Percentiles rank a stretch among this genome's conserved stretches.
These are phyloP conservation scores for Gortyna flavago DNA, from an alignment of 2,888 invertebrate genomes.

Conservation along the genomic window DNA sequence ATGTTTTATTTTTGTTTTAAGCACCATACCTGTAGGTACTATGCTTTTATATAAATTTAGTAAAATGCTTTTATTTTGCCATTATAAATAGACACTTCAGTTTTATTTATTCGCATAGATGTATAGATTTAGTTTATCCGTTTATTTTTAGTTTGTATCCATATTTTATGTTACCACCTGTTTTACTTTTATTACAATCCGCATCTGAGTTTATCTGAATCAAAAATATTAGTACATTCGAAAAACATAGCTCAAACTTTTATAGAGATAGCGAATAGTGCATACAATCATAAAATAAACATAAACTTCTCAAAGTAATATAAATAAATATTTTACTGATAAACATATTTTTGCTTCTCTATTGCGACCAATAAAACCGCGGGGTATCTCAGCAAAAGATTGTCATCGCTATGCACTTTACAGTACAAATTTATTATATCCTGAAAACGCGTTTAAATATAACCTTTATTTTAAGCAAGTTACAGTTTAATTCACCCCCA, in stretches of 20 bases:
- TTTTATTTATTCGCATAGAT: not conserved
- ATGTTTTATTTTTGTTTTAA: too few species aligned
- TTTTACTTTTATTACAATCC: conserved; percentile 11
- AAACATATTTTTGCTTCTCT: conserved; percentile 69
- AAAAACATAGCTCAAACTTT: conserved; percentile 21
- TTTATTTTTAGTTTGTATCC: not conserved
- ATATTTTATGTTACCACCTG: not conserved
- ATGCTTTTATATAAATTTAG: too few species aligned
- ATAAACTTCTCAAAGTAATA: conserved; percentile 41
- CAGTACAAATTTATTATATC: conserved; percentile 69
- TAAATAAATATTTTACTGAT: conserved; percentile 67
- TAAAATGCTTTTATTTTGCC: too few species aligned
- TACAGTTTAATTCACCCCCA: conserved; percentile 42
- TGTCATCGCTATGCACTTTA: conserved; percentile 77
- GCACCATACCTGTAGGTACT: too few species aligned
- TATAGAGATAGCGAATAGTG: conserved; percentile 37
- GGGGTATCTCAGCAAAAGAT: conserved; percentile 76
- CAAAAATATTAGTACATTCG: conserved; percentile 36
- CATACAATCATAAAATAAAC: conserved; percentile 53
- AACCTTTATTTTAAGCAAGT: conserved; percentile 53
- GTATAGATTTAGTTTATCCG: not conserved
- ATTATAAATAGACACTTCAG: too few species aligned
- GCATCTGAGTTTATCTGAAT: conserved; percentile 23
- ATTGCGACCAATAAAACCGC: conserved; percentile 79
- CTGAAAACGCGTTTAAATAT: conserved; percentile 53